A percentile compares a stretch with the other conserved stretches of the same genome.
These are phyloP conservation scores for Pardosa pseudoannulata DNA, from an alignment of 2,888 invertebrate genomes.

Conservation along the genomic window DNA sequence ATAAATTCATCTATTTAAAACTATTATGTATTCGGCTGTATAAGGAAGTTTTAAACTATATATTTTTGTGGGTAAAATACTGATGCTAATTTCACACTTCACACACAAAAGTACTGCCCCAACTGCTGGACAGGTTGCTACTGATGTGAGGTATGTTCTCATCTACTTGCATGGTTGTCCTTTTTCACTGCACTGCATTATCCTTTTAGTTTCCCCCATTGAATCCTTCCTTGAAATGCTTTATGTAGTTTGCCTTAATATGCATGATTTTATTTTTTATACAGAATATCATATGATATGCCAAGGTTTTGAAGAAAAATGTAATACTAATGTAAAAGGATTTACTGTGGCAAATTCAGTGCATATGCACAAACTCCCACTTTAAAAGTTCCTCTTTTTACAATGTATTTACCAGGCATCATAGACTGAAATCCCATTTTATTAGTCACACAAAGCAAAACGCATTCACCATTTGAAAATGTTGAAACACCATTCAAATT, in stretches of 20 bases:
- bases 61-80: constrained; percentile 63
- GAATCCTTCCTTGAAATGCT: background rate
- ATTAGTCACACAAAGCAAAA: no score
- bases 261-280: constrained; percentile 38
- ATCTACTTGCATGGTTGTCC: constrained; percentile 63
- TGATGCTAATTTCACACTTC: constrained; percentile 72
- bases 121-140: constrained; percentile 74
- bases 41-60: constrained; percentile 55
- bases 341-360: no score
- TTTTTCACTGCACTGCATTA: constrained; percentile 24
- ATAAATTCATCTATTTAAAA: background rate
- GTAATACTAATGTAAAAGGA: no score
- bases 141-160: constrained; percentile 74
- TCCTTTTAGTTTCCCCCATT: constrained; percentile 4
- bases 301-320: no score
- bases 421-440: no score
- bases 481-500: no score
- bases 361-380: no score
- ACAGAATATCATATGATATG: no score
- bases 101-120: constrained; percentile 74
- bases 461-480: no score
- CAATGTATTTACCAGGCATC: no score
- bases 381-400: no score
- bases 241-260: background rate
- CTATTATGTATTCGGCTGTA: constrained; percentile 31